These are phyloP conservation scores for Zygaena filipendulae DNA, from an alignment of 2,888 invertebrate genomes.

Conservation along the genomic window DNA sequence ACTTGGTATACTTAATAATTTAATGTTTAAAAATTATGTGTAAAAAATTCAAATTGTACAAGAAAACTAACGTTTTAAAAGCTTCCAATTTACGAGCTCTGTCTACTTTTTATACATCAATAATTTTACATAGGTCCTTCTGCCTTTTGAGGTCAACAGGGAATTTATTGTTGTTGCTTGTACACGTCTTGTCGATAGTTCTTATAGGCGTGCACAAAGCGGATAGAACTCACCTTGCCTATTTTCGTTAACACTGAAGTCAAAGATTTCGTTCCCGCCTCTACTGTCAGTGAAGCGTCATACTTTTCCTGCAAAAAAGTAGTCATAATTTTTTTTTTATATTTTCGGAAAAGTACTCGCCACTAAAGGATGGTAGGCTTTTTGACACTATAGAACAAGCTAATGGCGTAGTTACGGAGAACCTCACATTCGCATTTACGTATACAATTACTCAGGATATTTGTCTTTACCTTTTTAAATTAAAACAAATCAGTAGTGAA, in stretches of 20 bases:
- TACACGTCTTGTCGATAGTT: conserved; percentile 75
- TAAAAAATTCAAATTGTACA: too few relatives aligned
- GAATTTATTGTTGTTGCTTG: conserved; percentile 54
- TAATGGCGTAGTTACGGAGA: too few relatives aligned
- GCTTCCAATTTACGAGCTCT: too few relatives aligned
- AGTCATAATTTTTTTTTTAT: not conserved
- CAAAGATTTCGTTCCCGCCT: conserved; percentile 70
- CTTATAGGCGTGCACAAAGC: conserved; percentile 72
- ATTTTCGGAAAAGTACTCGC: conserved; percentile 3
- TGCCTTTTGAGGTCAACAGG: conserved; percentile 40
- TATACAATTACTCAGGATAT: too few relatives aligned
- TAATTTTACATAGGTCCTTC: too few relatives aligned
- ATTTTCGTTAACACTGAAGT: conserved; percentile 76
- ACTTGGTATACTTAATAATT: too few relatives aligned
- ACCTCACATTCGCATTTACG: too few relatives aligned
- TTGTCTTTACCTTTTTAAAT: too few relatives aligned
- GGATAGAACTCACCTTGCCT: conserved; percentile 72
- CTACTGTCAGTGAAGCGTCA: conserved; percentile 73
- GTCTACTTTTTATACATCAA: too few relatives aligned
- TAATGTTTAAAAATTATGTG: too few relatives aligned
- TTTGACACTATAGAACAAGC: conserved; percentile 15
- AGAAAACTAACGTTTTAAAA: too few relatives aligned
- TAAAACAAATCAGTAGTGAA: too few relatives aligned
- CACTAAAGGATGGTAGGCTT: conserved; percentile 15
- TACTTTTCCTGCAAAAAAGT: conserved; percentile 70